Base-by-base conservation (phyloP, 2,888 invertebrate genomes). In the Papilio protenor region DNA sequence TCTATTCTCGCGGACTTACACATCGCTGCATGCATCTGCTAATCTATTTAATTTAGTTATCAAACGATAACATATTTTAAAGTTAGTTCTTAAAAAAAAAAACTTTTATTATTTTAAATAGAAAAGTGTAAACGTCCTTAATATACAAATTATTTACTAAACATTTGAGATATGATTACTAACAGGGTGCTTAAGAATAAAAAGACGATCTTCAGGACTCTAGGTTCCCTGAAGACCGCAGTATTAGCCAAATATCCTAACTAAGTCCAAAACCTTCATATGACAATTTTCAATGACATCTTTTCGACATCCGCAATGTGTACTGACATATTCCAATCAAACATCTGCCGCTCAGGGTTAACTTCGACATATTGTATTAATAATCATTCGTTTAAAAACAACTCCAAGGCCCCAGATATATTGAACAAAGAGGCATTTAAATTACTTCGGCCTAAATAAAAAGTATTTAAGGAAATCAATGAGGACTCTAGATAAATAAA, bases 261-360 rank as follows among this genome's bases (percentile, higher is more conserved):
- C n/a, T n/a, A 6, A n/a, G 55, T 55, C 18, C 1, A 10, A 55
- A 10, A 21, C n/a, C n/a, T 8, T 55, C 55, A 14, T 14, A 49
- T 49, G 49, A 49, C 6, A 14, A 49, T 49, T 1, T 14, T 47
- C 61, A 49, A 8, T 74, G 61, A 21, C 23, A 18, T 23, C 12
- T 49, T 66, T 40, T 64, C 14, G 16, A 75, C 66, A 74, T 75
- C 66, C 75, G 64, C 75, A 75, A 75, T 66, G 75, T 75, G 75
- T 23, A 21, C n/a, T 3, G 12, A 49, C 49, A 14, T 71, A 49
- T 27, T 27, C 33, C 71, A 55, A 40, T 55, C 73, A 64, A 23
- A 73, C 76, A 72, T 77, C 76, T 77, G 76, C 72, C 23, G 27
- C 16, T 64, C 76, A 40, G 8, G 40, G 76, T 57, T 64, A 33